Base-by-base conservation (phyloP, 2,888 invertebrate species). In the Cantharis rufa region DNA sequence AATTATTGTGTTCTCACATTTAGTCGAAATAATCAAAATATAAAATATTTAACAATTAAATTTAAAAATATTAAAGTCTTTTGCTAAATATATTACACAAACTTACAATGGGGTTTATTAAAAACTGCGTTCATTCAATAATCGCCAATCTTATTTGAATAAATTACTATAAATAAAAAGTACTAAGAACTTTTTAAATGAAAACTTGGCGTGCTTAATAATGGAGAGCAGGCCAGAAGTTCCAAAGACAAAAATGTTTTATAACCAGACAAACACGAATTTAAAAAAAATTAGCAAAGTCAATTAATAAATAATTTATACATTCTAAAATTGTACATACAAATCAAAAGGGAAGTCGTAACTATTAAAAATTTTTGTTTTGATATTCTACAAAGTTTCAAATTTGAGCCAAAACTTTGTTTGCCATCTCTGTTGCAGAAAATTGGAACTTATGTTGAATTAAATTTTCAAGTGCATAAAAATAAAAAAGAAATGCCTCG, bases 401-500 rank as follows among this genome's bases (percentile, higher is more conserved):
- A 48, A 48, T 48, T 28, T 48, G n/a, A 48, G 48, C 48, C n/a
- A n/a, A 48, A 48, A 24, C 24, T 66, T 66, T 66, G 16, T 71
- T 77, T 74, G 77, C 77, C 77, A 77, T 74, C 77, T 77, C 77
- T 77, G 77, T 62, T 27, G 63, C 28, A 15, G 27, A 69, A 16
- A 68, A 63, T 62, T 24, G 69, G 70, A 18, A 62, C 66, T 62
- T 69, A 62, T 69, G 63, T n/a, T 24, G 64, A 48, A 62, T 71
- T 66, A 71, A 66, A 68, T 16, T 27, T 75, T 63, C 62, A 70
- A 72, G 75, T 75, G 78, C 75, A 72, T 78, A 78, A 81, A 48
- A 48, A 81, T 79, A 84, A 84, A 84, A 83, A 79, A 82, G 81
- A 82, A 85, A 86, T 86, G 86, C 85, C 86, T 86, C 86, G 85